phyloP scores from a whole-genome alignment of 2,797 vertebrate species.

The Coccyzus lansbergi region DNA sequence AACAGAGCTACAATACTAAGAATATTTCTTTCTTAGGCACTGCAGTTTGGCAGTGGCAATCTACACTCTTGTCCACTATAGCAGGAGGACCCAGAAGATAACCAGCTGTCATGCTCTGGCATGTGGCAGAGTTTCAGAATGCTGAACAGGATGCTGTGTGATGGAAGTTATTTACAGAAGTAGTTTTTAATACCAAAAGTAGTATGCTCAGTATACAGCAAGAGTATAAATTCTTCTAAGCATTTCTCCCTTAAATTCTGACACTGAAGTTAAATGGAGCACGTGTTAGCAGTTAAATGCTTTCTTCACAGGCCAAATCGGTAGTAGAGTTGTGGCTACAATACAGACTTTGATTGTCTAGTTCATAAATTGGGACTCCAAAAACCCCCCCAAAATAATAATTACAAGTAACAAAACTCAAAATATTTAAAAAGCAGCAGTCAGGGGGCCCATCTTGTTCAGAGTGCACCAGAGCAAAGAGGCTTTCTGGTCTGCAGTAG shows the following conservation, averaged over 20 bases:
- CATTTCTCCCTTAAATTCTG: constrained; percentile 57
- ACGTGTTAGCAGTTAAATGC: constrained; percentile 58
- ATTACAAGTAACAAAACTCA: background rate
- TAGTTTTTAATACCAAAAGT: constrained; percentile 59
- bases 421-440: constrained; percentile 76
- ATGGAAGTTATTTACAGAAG: constrained; percentile 60
- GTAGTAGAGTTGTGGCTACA: constrained; percentile 69
- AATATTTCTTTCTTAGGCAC: constrained; percentile 55
- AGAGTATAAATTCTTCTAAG: constrained; percentile 56
- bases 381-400: background rate
- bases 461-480: constrained; percentile 69
- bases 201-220: constrained; percentile 60
- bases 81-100: constrained; percentile 16
- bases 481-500: constrained; percentile 71
- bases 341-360: constrained; percentile 75
- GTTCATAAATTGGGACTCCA: constrained; percentile 71
- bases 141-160: constrained; percentile 61
- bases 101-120: constrained; percentile 60
- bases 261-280: constrained; percentile 47
- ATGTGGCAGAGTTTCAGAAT: constrained; percentile 37
- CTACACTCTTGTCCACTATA: background rate
- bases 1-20: background rate
- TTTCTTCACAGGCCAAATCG: constrained; percentile 72
- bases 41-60: constrained; percentile 50
- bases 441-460: constrained; percentile 68